Evolutionary conservation across 2,888 invertebrate genomes (phyloP), one percentile per base, ranked within the genome.

Genomic region (Furcula furcula): DNA sequence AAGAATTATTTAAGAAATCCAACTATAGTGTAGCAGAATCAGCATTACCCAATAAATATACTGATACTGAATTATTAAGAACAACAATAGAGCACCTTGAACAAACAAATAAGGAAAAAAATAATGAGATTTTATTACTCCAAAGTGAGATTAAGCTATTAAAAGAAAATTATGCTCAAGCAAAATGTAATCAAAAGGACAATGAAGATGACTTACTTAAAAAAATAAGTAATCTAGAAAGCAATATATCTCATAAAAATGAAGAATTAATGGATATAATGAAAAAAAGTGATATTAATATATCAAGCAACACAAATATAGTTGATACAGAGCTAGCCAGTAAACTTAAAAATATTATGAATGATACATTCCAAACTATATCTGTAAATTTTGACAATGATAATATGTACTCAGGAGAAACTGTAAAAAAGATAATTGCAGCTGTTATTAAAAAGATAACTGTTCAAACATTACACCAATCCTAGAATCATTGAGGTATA

Each of bases 321-420:
- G 40, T 13, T 49, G 31, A 52, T 34, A 46, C 40, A 32, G 54
- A 60, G 43, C 32, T 63, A 31, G 56, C 55, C 40, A 62, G 49
- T 22, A 72, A 62, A 55, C 42, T 79, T 5, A 87, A 87, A 63
- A 55, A 53, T 43, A 69, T 86, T 29, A 87, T 87, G 82, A 87
- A 87, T 69, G 65, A 76, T 37, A 80, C 80, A 57, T 87, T 71
- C 48, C 79, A 71, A 58, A 64, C 72, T 7, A 65, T 87, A 46
- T 69, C 76, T 34, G 40, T 45, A 13, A 76, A 78, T 54, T 83
- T 87, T 56, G 65, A 76, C 31, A 60, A 57, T 41, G 45, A 57
- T 36, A 55, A 65, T 40, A 48, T 27, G 16, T 87, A 86, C 45
- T 47, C 67, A 21, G 86, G 85, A 25, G 66, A 68, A 42, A 42